Evolutionary conservation across 2,888 invertebrate species (phyloP).

Genomic region (Diarsia brunnea): DNA sequence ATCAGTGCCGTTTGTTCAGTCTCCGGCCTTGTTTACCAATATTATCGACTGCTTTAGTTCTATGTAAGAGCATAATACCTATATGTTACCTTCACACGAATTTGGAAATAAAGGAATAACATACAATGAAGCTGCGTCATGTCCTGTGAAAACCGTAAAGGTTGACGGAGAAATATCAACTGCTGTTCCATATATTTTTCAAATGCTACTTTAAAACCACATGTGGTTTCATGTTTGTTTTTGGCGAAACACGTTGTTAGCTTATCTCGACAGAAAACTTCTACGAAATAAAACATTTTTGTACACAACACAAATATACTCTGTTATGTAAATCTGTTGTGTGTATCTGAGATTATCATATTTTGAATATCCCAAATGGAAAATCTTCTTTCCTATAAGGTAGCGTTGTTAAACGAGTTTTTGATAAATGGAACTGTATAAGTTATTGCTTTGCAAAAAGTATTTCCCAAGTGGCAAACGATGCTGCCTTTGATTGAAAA

Average conservation of each 20-base stretch:
- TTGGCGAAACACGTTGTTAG: constrained; percentile 11
- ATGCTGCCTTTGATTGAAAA: constrained; percentile 43
- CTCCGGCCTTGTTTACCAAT: constrained; percentile 39
- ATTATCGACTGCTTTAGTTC: constrained; percentile 6
- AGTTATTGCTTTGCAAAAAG: constrained; percentile 37
- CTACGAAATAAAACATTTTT: constrained; percentile 1
- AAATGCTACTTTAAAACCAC: constrained; percentile 24
- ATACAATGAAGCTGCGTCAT: constrained; percentile 37
- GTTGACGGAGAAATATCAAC: constrained; percentile 8
- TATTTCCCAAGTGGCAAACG: constrained; percentile 3
- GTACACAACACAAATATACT: constrained; percentile 9
- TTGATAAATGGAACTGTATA: constrained; percentile 33
- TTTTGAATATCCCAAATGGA: constrained; percentile 41
- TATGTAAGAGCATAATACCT: constrained; percentile 3
- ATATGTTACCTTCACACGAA: constrained; percentile 30
- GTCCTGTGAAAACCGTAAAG: constrained; percentile 21
- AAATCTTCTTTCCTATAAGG: constrained; percentile 38
- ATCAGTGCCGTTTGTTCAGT: constrained; percentile 56
- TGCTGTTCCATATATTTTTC: constrained; percentile 6
- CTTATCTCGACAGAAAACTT: background rate
- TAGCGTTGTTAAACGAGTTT: constrained; percentile 48
- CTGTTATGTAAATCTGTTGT: constrained; percentile 33
- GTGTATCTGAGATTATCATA: constrained; percentile 35
- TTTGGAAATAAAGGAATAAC: constrained; percentile 35
- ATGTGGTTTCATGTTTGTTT: constrained; percentile 18